These are phyloP conservation scores for Cheilosia vernalis DNA, from an alignment of 2,888 invertebrate genomes.

Conservation along the genomic window DNA sequence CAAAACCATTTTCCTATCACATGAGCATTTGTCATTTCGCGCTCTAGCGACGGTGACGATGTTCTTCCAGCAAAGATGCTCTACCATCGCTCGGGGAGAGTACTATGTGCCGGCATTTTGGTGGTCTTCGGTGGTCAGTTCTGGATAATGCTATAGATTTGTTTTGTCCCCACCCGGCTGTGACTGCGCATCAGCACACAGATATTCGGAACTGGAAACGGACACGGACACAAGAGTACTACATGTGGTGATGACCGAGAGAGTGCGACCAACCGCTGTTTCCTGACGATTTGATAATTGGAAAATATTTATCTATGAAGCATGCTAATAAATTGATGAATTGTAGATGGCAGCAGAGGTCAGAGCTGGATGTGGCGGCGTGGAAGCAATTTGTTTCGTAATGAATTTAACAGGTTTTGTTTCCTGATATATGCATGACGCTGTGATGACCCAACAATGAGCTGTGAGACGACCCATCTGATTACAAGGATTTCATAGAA, in stretches of 20 bases:
- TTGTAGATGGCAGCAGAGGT: constrained; percentile 58
- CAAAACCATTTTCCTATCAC: constrained; percentile 70
- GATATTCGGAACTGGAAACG: constrained; percentile 31
- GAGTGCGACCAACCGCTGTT: constrained; percentile 69
- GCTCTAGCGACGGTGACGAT: constrained; percentile 49
- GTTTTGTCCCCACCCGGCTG: constrained; percentile 41
- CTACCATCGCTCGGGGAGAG: neutral
- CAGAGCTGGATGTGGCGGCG: constrained; percentile 49
- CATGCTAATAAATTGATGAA: constrained; percentile 67
- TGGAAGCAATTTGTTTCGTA: constrained; percentile 61
- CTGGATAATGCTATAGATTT: constrained; percentile 59
- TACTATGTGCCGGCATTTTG: constrained; percentile 9
- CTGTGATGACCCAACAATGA: neutral
- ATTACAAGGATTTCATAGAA: neutral
- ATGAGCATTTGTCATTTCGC: constrained; percentile 72
- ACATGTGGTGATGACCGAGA: constrained; percentile 38
- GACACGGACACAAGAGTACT: neutral
- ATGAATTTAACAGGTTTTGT: constrained; percentile 60
- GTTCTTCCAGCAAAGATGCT: constrained; percentile 6
- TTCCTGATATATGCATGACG: neutral
- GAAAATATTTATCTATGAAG: constrained; percentile 70
- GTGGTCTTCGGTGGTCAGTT: constrained; percentile 41
- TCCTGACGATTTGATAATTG: constrained; percentile 71
- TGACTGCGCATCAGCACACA: neutral
- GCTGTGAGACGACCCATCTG: neutral